Percentiles rank a stretch among this genome's conserved stretches.
Evolutionary conservation across 1,140 invertebrate genomes (phyloP).

Genomic region (Agrilus planipennis): DNA sequence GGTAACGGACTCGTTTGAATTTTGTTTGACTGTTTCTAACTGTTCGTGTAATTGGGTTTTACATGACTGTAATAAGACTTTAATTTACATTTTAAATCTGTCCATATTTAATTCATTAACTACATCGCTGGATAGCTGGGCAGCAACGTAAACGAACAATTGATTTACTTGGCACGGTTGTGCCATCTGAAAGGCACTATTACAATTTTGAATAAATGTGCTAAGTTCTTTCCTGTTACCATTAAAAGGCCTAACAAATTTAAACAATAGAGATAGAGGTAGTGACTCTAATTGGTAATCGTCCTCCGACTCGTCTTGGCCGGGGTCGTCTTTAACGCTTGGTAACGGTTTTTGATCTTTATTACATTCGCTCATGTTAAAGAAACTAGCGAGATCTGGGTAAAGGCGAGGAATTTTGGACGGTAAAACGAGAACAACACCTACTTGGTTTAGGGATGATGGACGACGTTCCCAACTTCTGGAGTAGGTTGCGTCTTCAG

Average conservation of each 20-base stretch:
- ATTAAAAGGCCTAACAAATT: slow-evolving; percentile 9
- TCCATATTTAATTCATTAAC: slow-evolving; percentile 9
- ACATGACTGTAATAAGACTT: slow-evolving; percentile 5
- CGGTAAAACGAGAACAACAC: too few species aligned
- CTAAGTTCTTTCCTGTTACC: neutral
- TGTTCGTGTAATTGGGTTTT: neutral
- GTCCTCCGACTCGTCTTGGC: too few species aligned
- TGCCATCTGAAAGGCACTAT: slow-evolving; percentile 1
- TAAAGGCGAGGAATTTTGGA: too few species aligned
- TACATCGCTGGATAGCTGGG: slow-evolving; percentile 6
- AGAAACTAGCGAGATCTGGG: too few species aligned
- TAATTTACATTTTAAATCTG: slow-evolving; percentile 3
- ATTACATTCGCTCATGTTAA: too few species aligned
- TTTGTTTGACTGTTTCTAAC: slow-evolving; percentile 7
- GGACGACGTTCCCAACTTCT: too few species aligned
- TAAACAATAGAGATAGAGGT: slow-evolving; percentile 7
- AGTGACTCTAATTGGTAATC: too few species aligned
- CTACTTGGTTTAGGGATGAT: too few species aligned
- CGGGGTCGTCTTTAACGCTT: too few species aligned
- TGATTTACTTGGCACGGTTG: neutral
- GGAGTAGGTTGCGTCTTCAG: too few species aligned
- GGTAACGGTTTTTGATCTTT: too few species aligned
- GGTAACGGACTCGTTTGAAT: neutral
- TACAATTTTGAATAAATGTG: slow-evolving; percentile 5
- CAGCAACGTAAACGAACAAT: slow-evolving; percentile 2